Conservation (phyloP, 2,888 invertebrate genomes). For the Xylocampa areola region DNA sequence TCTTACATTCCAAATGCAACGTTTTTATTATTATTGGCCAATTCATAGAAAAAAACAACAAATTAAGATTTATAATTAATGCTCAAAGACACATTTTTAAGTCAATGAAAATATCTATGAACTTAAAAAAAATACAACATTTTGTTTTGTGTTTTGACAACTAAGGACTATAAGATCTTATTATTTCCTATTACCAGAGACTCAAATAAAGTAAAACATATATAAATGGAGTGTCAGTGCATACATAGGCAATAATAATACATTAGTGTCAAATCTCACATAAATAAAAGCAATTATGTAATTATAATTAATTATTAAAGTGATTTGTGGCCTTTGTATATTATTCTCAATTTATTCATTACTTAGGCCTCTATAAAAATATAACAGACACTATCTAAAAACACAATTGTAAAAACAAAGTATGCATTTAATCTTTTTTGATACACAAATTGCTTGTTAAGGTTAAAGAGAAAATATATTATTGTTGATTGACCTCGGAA, state of each 20-base stretch:
- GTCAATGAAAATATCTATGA: too few species aligned
- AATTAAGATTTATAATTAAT: too few species aligned
- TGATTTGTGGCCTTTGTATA: constrained; percentile 49
- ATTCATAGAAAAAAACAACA: too few species aligned
- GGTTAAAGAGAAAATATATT: constrained; percentile 24
- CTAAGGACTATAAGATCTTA: too few species aligned
- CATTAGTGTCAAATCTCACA: constrained; percentile 28
- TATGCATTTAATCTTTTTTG: constrained; percentile 15
- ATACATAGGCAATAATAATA: neutral
- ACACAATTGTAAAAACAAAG: constrained; percentile 44
- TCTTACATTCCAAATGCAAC: too few species aligned
- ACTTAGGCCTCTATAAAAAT: constrained; percentile 51
- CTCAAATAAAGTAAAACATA: too few species aligned
- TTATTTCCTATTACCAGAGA: too few species aligned
- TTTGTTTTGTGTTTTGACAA: too few species aligned
- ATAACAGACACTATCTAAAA: constrained; percentile 44
- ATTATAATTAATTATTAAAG: constrained; percentile 27
- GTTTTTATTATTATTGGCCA: too few species aligned
- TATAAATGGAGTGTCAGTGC: too few species aligned
- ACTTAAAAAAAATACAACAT: too few species aligned
- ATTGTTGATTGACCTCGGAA: constrained; percentile 45
- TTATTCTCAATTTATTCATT: constrained; percentile 21
- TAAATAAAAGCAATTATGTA: constrained; percentile 28
- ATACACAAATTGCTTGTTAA: constrained; percentile 39
- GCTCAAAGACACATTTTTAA: too few species aligned